Percentiles rank a stretch among this genome's conserved stretches.
Evolutionary conservation across 2,797 vertebrate genomes (phyloP).

Genomic region (Hypotaenidia okinawae): DNA sequence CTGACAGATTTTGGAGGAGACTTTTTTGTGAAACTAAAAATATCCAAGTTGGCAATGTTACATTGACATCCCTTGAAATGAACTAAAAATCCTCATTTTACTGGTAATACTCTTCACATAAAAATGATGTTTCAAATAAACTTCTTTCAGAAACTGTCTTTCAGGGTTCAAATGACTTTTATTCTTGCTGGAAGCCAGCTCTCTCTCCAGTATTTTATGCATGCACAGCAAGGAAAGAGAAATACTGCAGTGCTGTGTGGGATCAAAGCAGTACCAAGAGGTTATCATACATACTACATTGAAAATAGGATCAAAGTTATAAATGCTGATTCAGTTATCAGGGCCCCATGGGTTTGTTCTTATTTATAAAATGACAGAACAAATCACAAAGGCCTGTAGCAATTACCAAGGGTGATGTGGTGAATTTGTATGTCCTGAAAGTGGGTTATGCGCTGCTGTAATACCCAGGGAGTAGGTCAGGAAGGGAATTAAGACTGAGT

Average conservation of each 20-base stretch:
- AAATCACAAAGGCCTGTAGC: slow-evolving; percentile 46
- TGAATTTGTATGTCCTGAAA: slow-evolving; percentile 36
- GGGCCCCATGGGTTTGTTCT: not conserved
- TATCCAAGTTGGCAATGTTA: not conserved
- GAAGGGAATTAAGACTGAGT: not conserved
- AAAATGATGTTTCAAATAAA: not conserved
- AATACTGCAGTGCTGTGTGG: not conserved
- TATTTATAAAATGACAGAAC: slow-evolving; percentile 38
- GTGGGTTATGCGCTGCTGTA: not conserved
- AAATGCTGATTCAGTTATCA: slow-evolving; percentile 52
- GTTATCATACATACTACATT: not conserved
- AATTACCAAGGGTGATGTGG: slow-evolving; percentile 40
- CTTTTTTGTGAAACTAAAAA: not conserved
- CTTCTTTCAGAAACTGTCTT: not conserved
- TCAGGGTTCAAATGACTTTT: not conserved
- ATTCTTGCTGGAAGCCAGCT: not conserved
- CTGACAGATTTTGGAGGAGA: not conserved
- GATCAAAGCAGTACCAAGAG: not conserved
- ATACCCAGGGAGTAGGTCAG: slow-evolving; percentile 18
- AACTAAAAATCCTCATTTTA: not conserved
- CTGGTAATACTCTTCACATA: not conserved
- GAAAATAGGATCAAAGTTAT: slow-evolving; percentile 46
- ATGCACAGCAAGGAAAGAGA: not conserved
- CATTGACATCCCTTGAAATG: not conserved
- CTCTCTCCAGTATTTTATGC: not conserved